Evolutionary conservation across 2,113 vertebrate genomes (phyloP).

Genomic region (Mormyrus iriodes): DNA sequence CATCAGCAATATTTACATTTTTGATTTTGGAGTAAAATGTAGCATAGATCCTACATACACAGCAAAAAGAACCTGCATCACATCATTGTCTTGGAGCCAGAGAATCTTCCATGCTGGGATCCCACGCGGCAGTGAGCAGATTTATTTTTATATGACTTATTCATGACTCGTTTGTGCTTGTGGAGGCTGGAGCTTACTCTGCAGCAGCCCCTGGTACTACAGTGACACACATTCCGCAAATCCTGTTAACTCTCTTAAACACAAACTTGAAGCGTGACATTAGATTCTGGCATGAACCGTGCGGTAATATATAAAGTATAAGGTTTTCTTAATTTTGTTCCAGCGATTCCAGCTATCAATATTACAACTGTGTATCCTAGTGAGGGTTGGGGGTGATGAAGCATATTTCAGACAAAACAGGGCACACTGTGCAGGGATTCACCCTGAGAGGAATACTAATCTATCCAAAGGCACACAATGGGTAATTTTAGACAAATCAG

Average conservation of each 20-base stretch:
- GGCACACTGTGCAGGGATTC: not conserved
- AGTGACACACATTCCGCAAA: not conserved
- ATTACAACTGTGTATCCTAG: not conserved
- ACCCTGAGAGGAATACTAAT: not conserved
- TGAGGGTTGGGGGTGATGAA: not conserved
- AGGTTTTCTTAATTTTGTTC: not conserved
- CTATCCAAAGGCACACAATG: not conserved
- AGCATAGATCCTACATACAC: not conserved
- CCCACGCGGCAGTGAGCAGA: not conserved
- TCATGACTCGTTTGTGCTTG: not conserved
- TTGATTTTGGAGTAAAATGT: not conserved
- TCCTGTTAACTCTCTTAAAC: not conserved
- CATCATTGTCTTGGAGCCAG: not conserved
- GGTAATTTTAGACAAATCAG: not conserved
- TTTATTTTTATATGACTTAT: slow-evolving; percentile 7
- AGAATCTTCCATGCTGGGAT: too few relatives aligned
- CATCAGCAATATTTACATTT: not conserved
- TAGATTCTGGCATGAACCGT: not conserved
- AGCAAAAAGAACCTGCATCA: not conserved
- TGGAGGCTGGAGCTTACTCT: not conserved
- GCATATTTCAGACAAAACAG: not conserved
- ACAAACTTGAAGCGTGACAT: too few relatives aligned
- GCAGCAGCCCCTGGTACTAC: not conserved
- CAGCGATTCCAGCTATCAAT: not conserved
- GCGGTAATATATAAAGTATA: not conserved